These are phyloP conservation scores for Empis stercorea DNA, from an alignment of 2,888 invertebrate genomes.

Conservation along the genomic window DNA sequence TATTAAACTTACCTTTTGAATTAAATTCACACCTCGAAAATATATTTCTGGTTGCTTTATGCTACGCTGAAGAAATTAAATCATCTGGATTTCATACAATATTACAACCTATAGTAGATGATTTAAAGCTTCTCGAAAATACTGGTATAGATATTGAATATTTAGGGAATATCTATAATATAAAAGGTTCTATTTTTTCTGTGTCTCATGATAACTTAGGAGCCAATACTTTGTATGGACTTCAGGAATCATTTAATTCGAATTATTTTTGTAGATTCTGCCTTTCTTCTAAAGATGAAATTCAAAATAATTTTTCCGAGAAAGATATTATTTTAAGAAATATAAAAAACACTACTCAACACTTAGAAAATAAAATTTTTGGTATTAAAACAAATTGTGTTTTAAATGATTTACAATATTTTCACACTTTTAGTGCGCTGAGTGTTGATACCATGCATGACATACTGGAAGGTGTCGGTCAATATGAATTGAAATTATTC, in stretches of 20 bases:
- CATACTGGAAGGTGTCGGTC: constrained; percentile 4
- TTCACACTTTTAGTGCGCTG: constrained; percentile 1
- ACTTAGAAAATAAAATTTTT: neutral
- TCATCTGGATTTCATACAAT: neutral
- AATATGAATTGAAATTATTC: constrained; percentile 3
- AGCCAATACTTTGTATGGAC: too few species aligned
- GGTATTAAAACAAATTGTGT: neutral
- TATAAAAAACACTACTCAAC: neutral
- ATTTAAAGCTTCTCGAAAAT: neutral
- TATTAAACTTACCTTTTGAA: neutral
- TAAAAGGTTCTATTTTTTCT: neutral
- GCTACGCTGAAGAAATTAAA: neutral
- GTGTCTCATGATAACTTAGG: too few species aligned
- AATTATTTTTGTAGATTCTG: neutral
- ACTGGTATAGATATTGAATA: neutral
- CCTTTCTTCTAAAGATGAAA: neutral
- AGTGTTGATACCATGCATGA: constrained; percentile 9
- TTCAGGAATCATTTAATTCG: too few species aligned
- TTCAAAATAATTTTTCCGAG: neutral
- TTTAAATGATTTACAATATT: constrained; percentile 7
- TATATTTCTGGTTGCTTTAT: neutral
- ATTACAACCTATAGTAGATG: neutral
- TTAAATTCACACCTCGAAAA: neutral
- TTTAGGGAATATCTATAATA: neutral
- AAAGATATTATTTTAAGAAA: neutral